Base-by-base conservation (phyloP, 2,113 vertebrate genomes). In the Agelaius phoeniceus region DNA sequence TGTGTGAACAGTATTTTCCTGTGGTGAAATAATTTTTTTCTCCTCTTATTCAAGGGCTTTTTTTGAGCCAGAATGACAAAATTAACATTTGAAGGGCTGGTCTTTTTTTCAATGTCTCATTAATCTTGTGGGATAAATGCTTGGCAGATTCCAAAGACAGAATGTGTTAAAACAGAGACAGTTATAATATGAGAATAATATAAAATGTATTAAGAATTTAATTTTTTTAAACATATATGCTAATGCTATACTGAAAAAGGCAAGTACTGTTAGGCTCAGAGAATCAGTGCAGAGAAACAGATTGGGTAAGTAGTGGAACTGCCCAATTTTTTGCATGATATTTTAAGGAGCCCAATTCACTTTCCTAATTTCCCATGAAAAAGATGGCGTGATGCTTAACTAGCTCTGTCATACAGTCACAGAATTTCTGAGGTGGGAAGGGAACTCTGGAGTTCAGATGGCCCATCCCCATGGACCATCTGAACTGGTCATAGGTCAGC, bases 21-120 rank as follows among this genome's bases (percentile, higher is more conserved):
- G 37, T 89, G 49, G 52, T 31, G 58, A 91, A 23, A 30, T 55
- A 87, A 43, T 16, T 57, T 84, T 89, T 94, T 82, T 55, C 10
- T 62, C 6, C 7, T 68, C 15, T 58, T 85, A 46, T 79, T 59
- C 58, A 59, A 59, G 31, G 39, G 15, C 4, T 76, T 72, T 93
- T 76, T 68, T 5, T 85, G 51, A 91, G 26, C 15, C 31, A 52
- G 49, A 84, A 76, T 68, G 44, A 87, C 49, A 89, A 87, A 95
- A 81, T 59, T 75, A 78, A 37, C 15, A 44, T 68, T 31, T 51
- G 37, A 87, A 72, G 66, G 66, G 28, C 35, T 78, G 28, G 1
- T 2, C 1, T 27, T 58, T 41, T 88, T 74, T 66, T 15, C 4
- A n/a, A 9, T 37, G 3, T 61, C 41, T 44, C 44, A 27, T 89